phyloP scores from a whole-genome alignment of 1,140 invertebrate genomes.

The Hyles vespertilio region DNA sequence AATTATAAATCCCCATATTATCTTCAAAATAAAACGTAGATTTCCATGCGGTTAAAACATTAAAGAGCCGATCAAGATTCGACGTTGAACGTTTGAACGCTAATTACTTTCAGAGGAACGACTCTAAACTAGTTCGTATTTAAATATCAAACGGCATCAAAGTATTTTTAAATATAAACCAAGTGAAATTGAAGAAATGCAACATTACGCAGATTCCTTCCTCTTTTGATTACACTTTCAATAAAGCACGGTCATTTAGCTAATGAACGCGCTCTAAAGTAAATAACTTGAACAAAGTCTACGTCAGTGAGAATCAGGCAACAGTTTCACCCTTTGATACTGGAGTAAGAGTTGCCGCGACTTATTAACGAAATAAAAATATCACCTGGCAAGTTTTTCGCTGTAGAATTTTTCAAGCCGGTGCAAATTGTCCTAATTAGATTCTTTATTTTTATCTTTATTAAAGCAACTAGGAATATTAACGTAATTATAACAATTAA shows the following conservation, averaged over 20 bases:
- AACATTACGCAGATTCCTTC: slow-evolving; percentile 11
- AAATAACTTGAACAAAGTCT: slow-evolving; percentile 63
- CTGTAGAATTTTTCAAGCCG: not conserved
- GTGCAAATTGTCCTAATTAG: no score
- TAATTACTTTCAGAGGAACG: no score
- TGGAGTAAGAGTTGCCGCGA: slow-evolving; percentile 27
- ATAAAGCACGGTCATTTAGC: slow-evolving; percentile 61
- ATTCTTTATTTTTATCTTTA: not conserved
- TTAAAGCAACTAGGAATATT: not conserved
- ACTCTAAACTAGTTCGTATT: no score
- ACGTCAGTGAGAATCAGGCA: slow-evolving; percentile 46
- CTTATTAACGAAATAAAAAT: slow-evolving; percentile 42
- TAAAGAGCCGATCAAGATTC: no score
- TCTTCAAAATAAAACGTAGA: no score
- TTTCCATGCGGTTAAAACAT: no score
- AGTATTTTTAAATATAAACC: no score
- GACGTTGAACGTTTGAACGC: no score
- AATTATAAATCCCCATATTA: no score
- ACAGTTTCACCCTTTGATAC: slow-evolving; percentile 50
- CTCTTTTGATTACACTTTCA: slow-evolving; percentile 53
- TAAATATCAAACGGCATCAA: no score
- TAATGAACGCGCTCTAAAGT: slow-evolving; percentile 63
- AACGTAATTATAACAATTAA: no score
- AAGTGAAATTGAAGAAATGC: slow-evolving; percentile 10
- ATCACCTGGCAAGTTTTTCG: slow-evolving; percentile 16